Base-by-base conservation (phyloP, 2,888 invertebrate genomes). In the Esperia sulphurella region DNA sequence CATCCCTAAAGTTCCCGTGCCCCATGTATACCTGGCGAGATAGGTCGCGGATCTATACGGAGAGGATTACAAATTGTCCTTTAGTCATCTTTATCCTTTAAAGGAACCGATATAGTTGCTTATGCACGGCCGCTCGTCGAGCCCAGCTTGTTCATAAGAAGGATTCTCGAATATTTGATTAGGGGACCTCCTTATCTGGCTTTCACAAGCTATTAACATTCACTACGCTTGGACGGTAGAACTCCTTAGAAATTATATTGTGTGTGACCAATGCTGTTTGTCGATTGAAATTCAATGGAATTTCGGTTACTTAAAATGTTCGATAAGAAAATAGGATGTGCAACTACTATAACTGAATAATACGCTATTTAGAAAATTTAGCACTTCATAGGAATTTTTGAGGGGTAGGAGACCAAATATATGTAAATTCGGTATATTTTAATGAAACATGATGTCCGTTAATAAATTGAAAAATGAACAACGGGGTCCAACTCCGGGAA, bases 81-180 rank as follows among this genome's bases (percentile, higher is more conserved):
- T 78, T 68, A 75, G 72, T 71, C 76, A 71, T 64, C 71, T 79
- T 80, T 77, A 78, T 83, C 83, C 78, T 79, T 78, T 73, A 79
- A 79, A 79, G 79, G 78, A 79, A 70, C 71, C 76, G 75, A 79
- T 80, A 82, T 82, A 77, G 81, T 83, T 82, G 80, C 77, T 79
- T 83, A 79, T 82, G 79, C 81, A 76, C 75, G 75, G 71, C 58
- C 71, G 71, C 73, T 67, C 67, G 62, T 59, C 64, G 60, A 61
- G 65, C 68, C 65, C 64, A 56, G 66, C 69, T 75, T 72, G 75
- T 81, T 77, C 75, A 76, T 75, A 77, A 76, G 74, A 75, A 73
- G 76, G 78, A 79, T 80, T 72, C 75, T 75, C 66, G 82, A 84
- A 83, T 83, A 84, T 84, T 85, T 82, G 83, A 84, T 84, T 79